Base-by-base conservation (phyloP, 2,888 invertebrate species). In the Tetranychus truncatus region DNA sequence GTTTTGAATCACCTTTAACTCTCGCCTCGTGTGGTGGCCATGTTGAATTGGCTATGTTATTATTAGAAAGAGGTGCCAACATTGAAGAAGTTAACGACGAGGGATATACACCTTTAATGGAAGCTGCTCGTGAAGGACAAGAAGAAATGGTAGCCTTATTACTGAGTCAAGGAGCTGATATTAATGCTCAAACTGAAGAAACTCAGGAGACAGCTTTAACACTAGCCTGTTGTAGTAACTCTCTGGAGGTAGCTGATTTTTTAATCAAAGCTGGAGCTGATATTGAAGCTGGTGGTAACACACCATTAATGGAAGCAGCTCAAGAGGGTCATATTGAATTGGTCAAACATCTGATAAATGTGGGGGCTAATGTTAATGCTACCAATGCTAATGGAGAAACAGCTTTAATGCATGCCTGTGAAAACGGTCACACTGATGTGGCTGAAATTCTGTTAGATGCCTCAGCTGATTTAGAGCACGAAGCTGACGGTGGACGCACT, bases 51-150 rank as follows among this genome's bases (percentile, higher is more conserved):
- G 97, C 97, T 6, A 91, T 93, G 86, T 85, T 99, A 80, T 86
- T 99, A 78, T 89, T 99, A 79, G 96, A 96, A 83, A 88, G 95
- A 76, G 97, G 97, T 78, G 99, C 99, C 77, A 95, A 95, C 84
- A 92, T 99, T 81, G 99, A 99, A 84, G 96, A 96, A 85, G 95
- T 95, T 76, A 99, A 99, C 84, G 97, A 99, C 83, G 97, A 99
- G 85, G 96, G 97, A 6, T 99, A 97, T 84, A 99, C 97, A 55
- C 97, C 99, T 24, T 86, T 99, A 77, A 99, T 99, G 97, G 99
- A 99, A 85, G 97, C 97, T 72, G 94, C 96, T 0, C 86, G 97
- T 73, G 97, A 99, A 84, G 97, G 97, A 75, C 97, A 99, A 84
- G 95, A 95, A 82, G 95, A 95, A 84, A 95, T 97, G 92, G 96